These are phyloP conservation scores for Acomys russatus DNA, from an alignment of 2,797 vertebrate species.

Conservation along the genomic window DNA sequence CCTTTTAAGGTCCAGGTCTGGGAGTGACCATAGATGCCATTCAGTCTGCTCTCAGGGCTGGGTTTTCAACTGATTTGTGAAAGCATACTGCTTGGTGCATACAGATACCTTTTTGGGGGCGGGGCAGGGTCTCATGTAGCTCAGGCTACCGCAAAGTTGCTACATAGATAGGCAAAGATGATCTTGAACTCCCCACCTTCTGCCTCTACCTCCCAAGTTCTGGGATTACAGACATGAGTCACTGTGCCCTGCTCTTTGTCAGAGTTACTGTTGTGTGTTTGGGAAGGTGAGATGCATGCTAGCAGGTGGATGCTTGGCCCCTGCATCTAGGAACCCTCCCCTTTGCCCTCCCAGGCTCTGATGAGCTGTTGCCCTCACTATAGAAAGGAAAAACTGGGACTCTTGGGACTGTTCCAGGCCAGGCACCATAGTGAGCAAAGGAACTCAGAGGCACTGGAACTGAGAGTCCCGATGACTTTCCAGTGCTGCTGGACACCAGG, in stretches of 20 bases:
- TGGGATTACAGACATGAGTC: neutral
- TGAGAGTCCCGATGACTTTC: neutral
- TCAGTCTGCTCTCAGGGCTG: neutral
- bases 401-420: neutral
- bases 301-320: neutral
- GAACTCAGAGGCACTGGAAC: neutral
- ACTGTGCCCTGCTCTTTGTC: neutral
- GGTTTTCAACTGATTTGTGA: slow-evolving; percentile 31
- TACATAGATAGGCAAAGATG: neutral
- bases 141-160: neutral
- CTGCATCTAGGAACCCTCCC: neutral
- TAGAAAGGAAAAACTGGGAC: neutral
- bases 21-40: neutral
- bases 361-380: neutral
- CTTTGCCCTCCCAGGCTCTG: neutral
- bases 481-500: neutral
- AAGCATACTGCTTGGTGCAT: neutral
- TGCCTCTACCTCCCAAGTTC: neutral
- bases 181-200: neutral
- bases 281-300: neutral
- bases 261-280: neutral
- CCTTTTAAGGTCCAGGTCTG: neutral
- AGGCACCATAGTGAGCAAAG: neutral
- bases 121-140: neutral
- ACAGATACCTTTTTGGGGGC: no score